A percentile compares a stretch with the other conserved stretches of the same genome.
These are phyloP conservation scores for Heliconius ethilla DNA, from an alignment of 2,888 invertebrate species.

Conservation along the genomic window DNA sequence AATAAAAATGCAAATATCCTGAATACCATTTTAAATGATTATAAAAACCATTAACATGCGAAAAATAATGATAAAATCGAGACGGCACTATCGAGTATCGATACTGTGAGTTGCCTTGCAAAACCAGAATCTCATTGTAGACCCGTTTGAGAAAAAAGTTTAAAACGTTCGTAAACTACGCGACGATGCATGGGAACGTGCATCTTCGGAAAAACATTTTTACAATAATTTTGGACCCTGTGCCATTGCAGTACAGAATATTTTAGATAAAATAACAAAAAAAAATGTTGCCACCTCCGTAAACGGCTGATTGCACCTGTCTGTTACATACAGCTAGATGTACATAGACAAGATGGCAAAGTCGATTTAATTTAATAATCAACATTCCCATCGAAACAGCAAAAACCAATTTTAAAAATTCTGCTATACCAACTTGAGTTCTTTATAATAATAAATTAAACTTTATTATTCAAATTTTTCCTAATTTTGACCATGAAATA, in stretches of 20 bases:
- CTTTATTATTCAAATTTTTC: background rate
- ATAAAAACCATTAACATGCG: conserved; percentile 42
- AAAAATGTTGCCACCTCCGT: conserved; percentile 66
- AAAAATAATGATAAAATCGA: conserved; percentile 60
- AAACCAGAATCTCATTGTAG: conserved; percentile 80
- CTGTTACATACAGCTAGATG: conserved; percentile 62
- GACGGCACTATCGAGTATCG: conserved; percentile 68
- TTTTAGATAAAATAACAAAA: conserved; percentile 49
- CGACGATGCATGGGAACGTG: conserved; percentile 76
- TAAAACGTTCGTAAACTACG: conserved; percentile 64
- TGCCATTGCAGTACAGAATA: conserved; percentile 54
- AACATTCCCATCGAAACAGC: conserved; percentile 2
- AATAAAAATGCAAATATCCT: conserved; percentile 26
- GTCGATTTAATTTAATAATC: conserved; percentile 22
- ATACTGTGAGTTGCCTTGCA: conserved; percentile 74
- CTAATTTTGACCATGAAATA: conserved; percentile 11
- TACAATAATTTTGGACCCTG: conserved; percentile 56
- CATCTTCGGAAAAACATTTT: conserved; percentile 58
- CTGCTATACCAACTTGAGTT: background rate
- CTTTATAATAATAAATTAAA: background rate
- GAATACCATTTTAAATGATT: conserved; percentile 32
- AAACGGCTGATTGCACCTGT: conserved; percentile 73
- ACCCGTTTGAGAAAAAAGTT: conserved; percentile 73
- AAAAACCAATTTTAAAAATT: conserved; percentile 1
- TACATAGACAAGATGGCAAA: conserved; percentile 45